phyloP scores from a whole-genome alignment of 1,140 invertebrate genomes.

The Cataglyphis hispanica region DNA sequence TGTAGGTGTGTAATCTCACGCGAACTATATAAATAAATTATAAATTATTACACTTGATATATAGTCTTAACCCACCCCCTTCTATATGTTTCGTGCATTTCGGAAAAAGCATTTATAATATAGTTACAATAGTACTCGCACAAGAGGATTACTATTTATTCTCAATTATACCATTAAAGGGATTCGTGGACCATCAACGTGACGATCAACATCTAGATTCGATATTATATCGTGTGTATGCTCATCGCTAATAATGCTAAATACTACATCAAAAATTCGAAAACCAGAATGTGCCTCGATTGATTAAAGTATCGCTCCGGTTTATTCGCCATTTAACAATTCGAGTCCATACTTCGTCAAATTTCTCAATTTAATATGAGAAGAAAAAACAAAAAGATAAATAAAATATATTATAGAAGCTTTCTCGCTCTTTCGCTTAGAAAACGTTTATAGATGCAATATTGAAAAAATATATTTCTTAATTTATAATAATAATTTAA shows the following conservation, averaged over 20 bases:
- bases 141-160: conserved; percentile 85
- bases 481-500: too few relatives aligned
- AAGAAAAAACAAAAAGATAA: background rate
- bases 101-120: conserved; percentile 87
- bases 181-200: conserved; percentile 38
- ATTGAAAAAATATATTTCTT: too few relatives aligned
- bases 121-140: conserved; percentile 83
- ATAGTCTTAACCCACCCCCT: conserved; percentile 86
- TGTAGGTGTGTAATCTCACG: conserved; percentile 70
- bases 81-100: conserved; percentile 91
- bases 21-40: conserved; percentile 78
- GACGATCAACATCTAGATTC: conserved; percentile 70
- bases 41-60: conserved; percentile 84
- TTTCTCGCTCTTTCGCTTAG: background rate
- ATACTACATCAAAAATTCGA: conserved; percentile 80
- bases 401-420: background rate
- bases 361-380: background rate
- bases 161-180: conserved; percentile 78
- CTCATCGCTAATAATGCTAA: conserved; percentile 81
- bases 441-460: background rate
- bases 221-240: conserved; percentile 75
- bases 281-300: conserved; percentile 82
- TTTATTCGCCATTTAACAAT: conserved; percentile 34
- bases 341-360: background rate
- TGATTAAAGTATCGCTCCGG: background rate